Percentiles rank a stretch among this genome's conserved stretches.
phyloP scores from a whole-genome alignment of 2,113 vertebrate species.

The Anarhynchus alexandrinus region DNA sequence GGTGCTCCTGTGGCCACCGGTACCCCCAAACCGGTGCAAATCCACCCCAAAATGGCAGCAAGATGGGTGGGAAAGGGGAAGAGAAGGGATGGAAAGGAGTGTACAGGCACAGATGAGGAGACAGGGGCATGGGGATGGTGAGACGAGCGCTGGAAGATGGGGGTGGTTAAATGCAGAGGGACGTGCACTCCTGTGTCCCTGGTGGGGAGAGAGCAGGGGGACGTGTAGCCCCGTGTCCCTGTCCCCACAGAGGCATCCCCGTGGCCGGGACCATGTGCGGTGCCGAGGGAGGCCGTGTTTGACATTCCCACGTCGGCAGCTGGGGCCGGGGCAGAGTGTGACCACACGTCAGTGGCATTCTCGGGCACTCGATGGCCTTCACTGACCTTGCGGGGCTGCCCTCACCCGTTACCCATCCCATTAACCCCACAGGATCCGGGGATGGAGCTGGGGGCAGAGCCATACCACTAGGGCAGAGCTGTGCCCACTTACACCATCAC shows the following conservation, averaged over 20 bases:
- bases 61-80: fast-evolving
- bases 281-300: background rate
- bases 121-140: fast-evolving
- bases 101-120: background rate
- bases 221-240: background rate
- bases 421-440: background rate
- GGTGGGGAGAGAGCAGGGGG: background rate
- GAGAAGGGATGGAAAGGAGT: background rate
- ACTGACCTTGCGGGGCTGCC: background rate
- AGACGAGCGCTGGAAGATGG: background rate
- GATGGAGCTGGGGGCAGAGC: background rate
- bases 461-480: background rate
- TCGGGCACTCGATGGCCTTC: background rate
- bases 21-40: background rate
- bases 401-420: fast-evolving
- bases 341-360: background rate
- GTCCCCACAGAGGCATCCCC: background rate
- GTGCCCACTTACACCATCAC: background rate
- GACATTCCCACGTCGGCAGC: background rate
- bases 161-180: no score
- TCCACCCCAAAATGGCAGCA: background rate
- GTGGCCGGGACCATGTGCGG: background rate
- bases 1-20: background rate
- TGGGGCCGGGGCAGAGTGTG: background rate
- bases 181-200: no score